Base-by-base conservation (phyloP, 2,113 vertebrate species). In the Gymnocephalus cernua region DNA sequence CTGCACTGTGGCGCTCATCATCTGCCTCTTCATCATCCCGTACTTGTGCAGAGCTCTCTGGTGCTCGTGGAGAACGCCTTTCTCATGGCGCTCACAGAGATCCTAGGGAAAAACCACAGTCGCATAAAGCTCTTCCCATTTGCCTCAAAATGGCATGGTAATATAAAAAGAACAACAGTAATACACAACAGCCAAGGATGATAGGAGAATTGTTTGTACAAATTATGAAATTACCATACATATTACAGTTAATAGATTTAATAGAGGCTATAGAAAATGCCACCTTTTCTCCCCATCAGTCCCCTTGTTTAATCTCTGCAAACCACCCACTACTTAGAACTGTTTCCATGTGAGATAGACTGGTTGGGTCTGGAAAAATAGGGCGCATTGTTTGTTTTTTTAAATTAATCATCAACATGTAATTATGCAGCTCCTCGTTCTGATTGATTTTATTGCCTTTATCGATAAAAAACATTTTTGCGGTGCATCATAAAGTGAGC, bases 41-140 rank as follows among this genome's bases (percentile, higher is more conserved):
- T 99, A 98, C 88, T 97, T 99, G 91, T 98, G 97, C 93, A 99
- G 92, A 0, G 97, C 98, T n/a, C 96, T 95, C 95, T 99, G 98
- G 90, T 99, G 98, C 87, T 97, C 97, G 50, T 99, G 98, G 57
- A 99, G 92, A 0, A 98, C 96, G 0, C 98, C 98, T 88, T 97
- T 99, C 94, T 99, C 98, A 0, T 99, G 98, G 25, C 98, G 95
- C 89, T 99, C 98, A 10, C 98, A 99, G 86, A 99, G 94, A 86
- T 99, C 97, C 98, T 99, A 47, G n/a, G 25, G 11, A 47, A 13
- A 21, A 78, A 35, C 65, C 6, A 66, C 29, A 48, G n/a, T 53
- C 15, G 61, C 38, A 48, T 15, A 12, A 58, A 44, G 27, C 27
- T 32, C 25, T 54, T 41, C 5, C 41, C 13, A 41, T 82, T 59